Evolutionary conservation across 1,140 invertebrate genomes (phyloP).

Genomic region (Leptestheria dahalacensis): DNA sequence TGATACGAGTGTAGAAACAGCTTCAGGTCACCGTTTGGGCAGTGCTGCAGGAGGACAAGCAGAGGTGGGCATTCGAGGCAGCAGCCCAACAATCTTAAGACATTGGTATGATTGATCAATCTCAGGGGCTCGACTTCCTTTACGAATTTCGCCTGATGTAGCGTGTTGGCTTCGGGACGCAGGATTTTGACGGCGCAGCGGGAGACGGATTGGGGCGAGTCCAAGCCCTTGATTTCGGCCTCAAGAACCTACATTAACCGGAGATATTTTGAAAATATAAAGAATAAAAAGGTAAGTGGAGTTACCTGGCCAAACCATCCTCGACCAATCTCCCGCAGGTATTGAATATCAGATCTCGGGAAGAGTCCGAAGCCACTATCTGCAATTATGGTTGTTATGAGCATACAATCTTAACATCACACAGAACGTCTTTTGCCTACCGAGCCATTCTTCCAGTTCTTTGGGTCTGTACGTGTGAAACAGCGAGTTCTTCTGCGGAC

Average conservation of each 20-base stretch:
- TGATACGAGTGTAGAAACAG: constrained; percentile 1
- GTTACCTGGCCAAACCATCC: constrained; percentile 74
- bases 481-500: background rate
- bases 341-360: constrained; percentile 59
- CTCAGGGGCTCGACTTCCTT: constrained; percentile 50
- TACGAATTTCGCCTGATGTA: constrained; percentile 51
- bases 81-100: constrained; percentile 40
- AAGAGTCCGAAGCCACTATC: constrained; percentile 28
- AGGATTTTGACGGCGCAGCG: constrained; percentile 46
- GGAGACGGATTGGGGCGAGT: constrained; percentile 23
- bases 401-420: no score
- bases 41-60: constrained; percentile 46
- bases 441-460: constrained; percentile 2
- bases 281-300: constrained; percentile 14
- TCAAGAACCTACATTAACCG: constrained; percentile 44
- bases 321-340: constrained; percentile 61
- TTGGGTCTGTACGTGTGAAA: constrained; percentile 7
- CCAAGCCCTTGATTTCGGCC: constrained; percentile 44
- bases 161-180: constrained; percentile 46
- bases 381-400: no score
- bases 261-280: background rate
- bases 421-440: background rate
- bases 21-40: constrained; percentile 27
- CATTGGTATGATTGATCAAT: constrained; percentile 44
- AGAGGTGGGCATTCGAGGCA: constrained; percentile 48